A percentile compares a stretch with the other conserved stretches of the same genome.
Evolutionary conservation across 1,140 invertebrate genomes (phyloP).

Genomic region (Drosophila subobscura): DNA sequence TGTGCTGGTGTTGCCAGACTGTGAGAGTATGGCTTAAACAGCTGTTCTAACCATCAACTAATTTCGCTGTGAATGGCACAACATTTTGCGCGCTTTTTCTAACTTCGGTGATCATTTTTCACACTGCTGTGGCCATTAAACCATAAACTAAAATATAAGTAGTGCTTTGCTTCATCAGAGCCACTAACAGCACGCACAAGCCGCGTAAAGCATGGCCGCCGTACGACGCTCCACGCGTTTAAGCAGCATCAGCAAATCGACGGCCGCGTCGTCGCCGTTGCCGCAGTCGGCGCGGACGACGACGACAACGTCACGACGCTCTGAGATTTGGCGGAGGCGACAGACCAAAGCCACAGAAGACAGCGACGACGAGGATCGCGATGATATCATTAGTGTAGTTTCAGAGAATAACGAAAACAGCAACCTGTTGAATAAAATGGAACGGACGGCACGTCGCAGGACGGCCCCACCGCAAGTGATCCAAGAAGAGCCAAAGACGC

Average conservation of each 20-base stretch:
- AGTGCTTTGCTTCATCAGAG: not conserved
- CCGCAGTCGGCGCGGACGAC: constrained; percentile 44
- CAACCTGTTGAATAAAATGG: constrained; percentile 75
- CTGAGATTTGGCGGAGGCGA: constrained; percentile 69
- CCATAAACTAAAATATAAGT: constrained; percentile 23
- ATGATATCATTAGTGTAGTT: constrained; percentile 54
- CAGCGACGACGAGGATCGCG: constrained; percentile 64
- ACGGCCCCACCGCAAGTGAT: constrained; percentile 23
- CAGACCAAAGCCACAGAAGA: constrained; percentile 37
- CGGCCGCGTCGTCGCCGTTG: constrained; percentile 34
- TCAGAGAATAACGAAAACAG: constrained; percentile 79
- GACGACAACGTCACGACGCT: constrained; percentile 54
- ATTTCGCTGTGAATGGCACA: constrained; percentile 33
- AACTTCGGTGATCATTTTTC: not conserved
- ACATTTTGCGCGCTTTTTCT: constrained; percentile 32
- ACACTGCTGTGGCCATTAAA: constrained; percentile 9
- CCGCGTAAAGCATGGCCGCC: constrained; percentile 51
- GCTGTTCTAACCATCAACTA: constrained; percentile 24
- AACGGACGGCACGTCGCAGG: constrained; percentile 45
- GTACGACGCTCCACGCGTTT: constrained; percentile 76
- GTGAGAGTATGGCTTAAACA: constrained; percentile 18
- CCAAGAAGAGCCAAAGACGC: constrained; percentile 61
- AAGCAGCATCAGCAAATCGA: constrained; percentile 66
- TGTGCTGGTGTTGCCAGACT: constrained; percentile 41
- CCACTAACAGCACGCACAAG: not conserved